phyloP scores from a whole-genome alignment of 2,888 invertebrate species.

The Barypeithes pellucidus region DNA sequence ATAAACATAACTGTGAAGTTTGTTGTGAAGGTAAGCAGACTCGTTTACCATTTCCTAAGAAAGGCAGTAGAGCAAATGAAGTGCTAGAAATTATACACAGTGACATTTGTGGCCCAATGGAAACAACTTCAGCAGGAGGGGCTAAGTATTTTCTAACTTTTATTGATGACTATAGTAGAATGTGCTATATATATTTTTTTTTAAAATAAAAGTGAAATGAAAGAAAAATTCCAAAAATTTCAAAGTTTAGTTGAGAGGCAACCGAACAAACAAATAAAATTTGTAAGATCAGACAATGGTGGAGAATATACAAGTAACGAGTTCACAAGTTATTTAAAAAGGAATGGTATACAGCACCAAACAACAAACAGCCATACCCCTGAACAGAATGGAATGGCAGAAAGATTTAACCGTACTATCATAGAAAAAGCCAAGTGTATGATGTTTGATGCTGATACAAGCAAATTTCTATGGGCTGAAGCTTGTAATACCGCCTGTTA shows the following conservation, averaged over 20 bases:
- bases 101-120: slow-evolving; percentile 57
- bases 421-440: slow-evolving; percentile 52
- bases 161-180: slow-evolving; percentile 43
- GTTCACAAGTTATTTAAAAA: slow-evolving; percentile 46
- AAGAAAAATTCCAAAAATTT: slow-evolving; percentile 57
- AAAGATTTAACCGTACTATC: slow-evolving; percentile 41
- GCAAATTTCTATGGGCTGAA: slow-evolving; percentile 60
- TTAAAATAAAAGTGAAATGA: slow-evolving; percentile 59
- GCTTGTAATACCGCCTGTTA: slow-evolving; percentile 58
- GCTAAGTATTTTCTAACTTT: slow-evolving; percentile 47
- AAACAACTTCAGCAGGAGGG: slow-evolving; percentile 48
- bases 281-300: slow-evolving; percentile 58
- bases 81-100: slow-evolving; percentile 59
- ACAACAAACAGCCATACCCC: slow-evolving; percentile 37
- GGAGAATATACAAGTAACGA: slow-evolving; percentile 53
- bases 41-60: slow-evolving; percentile 58
- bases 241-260: slow-evolving; percentile 60
- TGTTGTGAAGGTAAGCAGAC: slow-evolving; percentile 60
- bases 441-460: slow-evolving; percentile 56
- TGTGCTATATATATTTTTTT: slow-evolving; percentile 53
- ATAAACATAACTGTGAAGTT: slow-evolving; percentile 31
- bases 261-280: slow-evolving; percentile 58
- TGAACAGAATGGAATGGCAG: slow-evolving; percentile 31
- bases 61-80: slow-evolving; percentile 51
- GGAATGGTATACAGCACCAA: slow-evolving; percentile 24